Conservation (phyloP, 2,888 invertebrate species). For the Bruchidius siliquastri region DNA sequence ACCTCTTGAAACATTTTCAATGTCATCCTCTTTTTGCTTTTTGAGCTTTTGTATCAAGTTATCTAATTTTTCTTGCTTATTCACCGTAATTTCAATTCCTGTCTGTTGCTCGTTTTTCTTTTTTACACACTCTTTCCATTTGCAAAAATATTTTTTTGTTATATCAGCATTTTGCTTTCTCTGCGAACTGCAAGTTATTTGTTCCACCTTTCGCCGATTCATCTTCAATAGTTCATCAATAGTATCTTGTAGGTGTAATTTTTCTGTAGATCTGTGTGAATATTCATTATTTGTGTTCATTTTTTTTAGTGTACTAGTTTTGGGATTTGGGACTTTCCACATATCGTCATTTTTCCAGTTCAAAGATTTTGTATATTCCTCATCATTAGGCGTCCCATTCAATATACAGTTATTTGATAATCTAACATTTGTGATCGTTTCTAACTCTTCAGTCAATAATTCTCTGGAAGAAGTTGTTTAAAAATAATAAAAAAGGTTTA, state of each 20-base stretch:
- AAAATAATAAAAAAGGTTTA: conserved; percentile 5
- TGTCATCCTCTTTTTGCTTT: conserved; percentile 19
- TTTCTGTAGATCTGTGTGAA: background rate
- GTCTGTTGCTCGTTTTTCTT: conserved; percentile 19
- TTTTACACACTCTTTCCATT: conserved; percentile 25
- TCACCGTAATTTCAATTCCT: conserved; percentile 12
- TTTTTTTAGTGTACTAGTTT: conserved; percentile 5
- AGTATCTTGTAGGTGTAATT: conserved; percentile 1
- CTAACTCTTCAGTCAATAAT: conserved; percentile 19
- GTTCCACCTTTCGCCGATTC: background rate
- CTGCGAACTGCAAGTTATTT: background rate
- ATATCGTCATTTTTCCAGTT: conserved; percentile 16
- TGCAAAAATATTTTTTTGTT: conserved; percentile 25
- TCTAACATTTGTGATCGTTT: conserved; percentile 20
- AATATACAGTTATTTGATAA: conserved; percentile 14
- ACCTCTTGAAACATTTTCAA: background rate
- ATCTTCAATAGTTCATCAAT: background rate
- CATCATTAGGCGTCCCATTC: conserved; percentile 5
- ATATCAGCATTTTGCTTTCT: background rate
- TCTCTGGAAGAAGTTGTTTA: conserved; percentile 18
- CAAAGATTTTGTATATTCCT: conserved; percentile 11
- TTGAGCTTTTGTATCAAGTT: conserved; percentile 32
- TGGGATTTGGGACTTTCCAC: conserved; percentile 22
- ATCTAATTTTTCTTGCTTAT: conserved; percentile 32
- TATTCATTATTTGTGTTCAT: conserved; percentile 1